These are phyloP conservation scores for Lacanobia oleracea DNA, from an alignment of 2,888 invertebrate species.

Conservation along the genomic window DNA sequence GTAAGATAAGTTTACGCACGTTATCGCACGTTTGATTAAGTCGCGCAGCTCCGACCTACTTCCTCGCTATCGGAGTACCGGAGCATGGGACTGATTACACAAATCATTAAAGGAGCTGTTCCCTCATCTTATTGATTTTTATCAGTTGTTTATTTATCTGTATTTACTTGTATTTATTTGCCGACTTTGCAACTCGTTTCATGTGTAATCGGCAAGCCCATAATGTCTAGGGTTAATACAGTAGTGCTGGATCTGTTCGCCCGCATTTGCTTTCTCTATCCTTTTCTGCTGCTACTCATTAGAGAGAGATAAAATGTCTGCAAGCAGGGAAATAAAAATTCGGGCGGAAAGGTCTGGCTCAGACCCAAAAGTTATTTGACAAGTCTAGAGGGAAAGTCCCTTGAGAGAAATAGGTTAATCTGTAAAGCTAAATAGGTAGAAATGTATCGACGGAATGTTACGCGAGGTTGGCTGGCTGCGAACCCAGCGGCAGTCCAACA, in stretches of 20 bases:
- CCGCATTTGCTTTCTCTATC: not conserved
- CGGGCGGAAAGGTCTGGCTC: not conserved
- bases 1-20: constrained; percentile 6
- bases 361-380: constrained; percentile 1
- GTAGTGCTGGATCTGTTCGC: not conserved
- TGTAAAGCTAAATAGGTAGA: not conserved
- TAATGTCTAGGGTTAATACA: not conserved
- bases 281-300: not conserved
- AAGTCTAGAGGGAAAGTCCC: not conserved
- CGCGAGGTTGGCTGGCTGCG: constrained; percentile 14
- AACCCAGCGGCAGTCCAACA: constrained; percentile 35
- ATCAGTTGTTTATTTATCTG: constrained; percentile 41
- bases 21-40: constrained; percentile 55
- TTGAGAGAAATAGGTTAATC: not conserved
- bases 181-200: constrained; percentile 12
- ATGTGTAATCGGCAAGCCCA: not conserved
- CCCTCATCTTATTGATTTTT: constrained; percentile 31
- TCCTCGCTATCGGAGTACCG: constrained; percentile 16
- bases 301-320: not conserved
- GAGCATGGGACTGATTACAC: constrained; percentile 51
- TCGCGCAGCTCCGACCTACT: constrained; percentile 56
- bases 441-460: not conserved
- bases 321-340: not conserved
- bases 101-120: constrained; percentile 43
- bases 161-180: constrained; percentile 19